Base-by-base conservation (phyloP, 2,888 invertebrate genomes). In the Keiferia lycopersicella region DNA sequence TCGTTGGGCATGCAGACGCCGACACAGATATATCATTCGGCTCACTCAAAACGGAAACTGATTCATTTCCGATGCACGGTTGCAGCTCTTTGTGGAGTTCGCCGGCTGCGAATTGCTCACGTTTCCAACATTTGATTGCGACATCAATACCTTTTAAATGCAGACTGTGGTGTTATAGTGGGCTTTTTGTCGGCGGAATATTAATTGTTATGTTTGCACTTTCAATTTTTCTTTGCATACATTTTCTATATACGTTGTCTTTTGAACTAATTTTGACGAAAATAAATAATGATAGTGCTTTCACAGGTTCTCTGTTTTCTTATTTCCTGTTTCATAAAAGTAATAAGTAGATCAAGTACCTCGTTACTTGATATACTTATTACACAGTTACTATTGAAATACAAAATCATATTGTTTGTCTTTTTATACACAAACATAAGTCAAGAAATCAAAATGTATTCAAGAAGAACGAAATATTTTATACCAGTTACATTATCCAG, bases 61-160 rank as follows among this genome's bases (percentile, higher is more conserved):
- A 89, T 88, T 91, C 89, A 91, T 91, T 91, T 91, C 89, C 90
- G 90, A 89, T 90, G 90, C 88, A 89, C 82, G 86, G 88, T 86
- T 84, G 86, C 81, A 80, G 86, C 88, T 88, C 90, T 91, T 90
- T 91, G 91, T 90, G 80, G 79, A 86, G 86, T 86, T 86, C 84
- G 84, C 83, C 83, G 84, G 81, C 80, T 77, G 82, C 81, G 84
- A 88, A 90, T 86, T 88, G 88, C 88, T 85, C 86, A 87, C 89
- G 87, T 87, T 88, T 87, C 82, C 87, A 87, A 84, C 83, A 83
- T 89, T 88, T 88, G 88, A 90, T 89, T 88, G 86, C 83, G 83
- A 86, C 84, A 87, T 87, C 86, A 83, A 88, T 87, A 86, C 80
- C 79, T 73, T 75, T 71, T 56, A 56, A 71, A 73, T 76, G 18